Evolutionary conservation across 2,888 invertebrate genomes (phyloP), one percentile per base, ranked within the genome.

Genomic region (Adineta ricciae): DNA sequence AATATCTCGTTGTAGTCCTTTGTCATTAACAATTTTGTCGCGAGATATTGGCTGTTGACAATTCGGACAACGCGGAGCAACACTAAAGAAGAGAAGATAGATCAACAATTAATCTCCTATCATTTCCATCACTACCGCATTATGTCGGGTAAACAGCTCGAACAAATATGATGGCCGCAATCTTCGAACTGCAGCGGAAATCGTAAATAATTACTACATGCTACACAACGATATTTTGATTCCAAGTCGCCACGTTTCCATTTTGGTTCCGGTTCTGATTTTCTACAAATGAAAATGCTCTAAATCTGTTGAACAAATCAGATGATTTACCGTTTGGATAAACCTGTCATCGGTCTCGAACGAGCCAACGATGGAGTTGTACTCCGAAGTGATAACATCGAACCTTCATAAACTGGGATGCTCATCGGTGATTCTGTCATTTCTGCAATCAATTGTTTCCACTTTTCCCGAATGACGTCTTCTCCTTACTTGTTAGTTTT

Each of bases 111-210:
- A 19, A 24, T 49, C 27, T 84, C 2, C 38, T 36, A 16, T 49
- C 84, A 64, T 86, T 84, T 73, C 86, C 84, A 3, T 41, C 27
- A 4, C 86, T 72, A 88, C 88, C 88, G 88, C 84, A 89, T 86
- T 14, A 89, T 83, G 83, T 89, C 88, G 0, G 88, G 88, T 54
- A 89, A 86, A 86, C 89, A 89, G 46, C 87, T 86, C 8, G 89
- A 88, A 84, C 89, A 89, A 84, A 89, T 88, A 83, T 88, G 86
- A 86, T 89, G 89, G 8, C 88, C 88, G 85, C 89, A 89, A 72
- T 88, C 87, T 83, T 89, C 88, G 84, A 89, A 89, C 87, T 88
- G 88, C 32, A 89, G 88, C 0, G 89, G 89, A 86, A 88, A 88
- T 49, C 88, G 86, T 11, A 89, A 87, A 46, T 88, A 88, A 82